A percentile compares a stretch with the other conserved stretches of the same genome.
Evolutionary conservation across 2,888 invertebrate species (phyloP).

Genomic region (Desoria tigrina): DNA sequence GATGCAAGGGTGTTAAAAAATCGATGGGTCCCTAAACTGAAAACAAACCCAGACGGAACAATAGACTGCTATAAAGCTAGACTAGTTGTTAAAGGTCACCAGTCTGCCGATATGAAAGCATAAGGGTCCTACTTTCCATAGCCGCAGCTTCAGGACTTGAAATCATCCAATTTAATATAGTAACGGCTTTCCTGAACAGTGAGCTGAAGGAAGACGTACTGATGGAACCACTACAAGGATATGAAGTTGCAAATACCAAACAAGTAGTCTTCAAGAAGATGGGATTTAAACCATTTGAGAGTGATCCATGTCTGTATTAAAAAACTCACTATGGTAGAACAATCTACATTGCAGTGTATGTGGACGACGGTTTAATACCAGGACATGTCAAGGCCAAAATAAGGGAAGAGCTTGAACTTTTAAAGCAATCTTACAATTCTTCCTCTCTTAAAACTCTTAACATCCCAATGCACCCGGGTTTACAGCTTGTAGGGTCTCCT

Average conservation of each 20-base stretch:
- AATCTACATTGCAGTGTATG: constrained; percentile 42
- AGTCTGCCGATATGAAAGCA: constrained; percentile 23
- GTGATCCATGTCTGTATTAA: constrained; percentile 34
- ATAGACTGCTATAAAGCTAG: constrained; percentile 24
- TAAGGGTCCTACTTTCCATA: constrained; percentile 13
- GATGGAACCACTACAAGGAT: constrained; percentile 22
- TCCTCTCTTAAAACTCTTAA: constrained; percentile 14
- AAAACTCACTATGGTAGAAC: constrained; percentile 1
- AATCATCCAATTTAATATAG: constrained; percentile 24
- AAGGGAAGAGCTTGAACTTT: neutral
- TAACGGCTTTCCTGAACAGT: too few species aligned
- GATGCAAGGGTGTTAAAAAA: constrained; percentile 15
- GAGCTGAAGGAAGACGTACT: constrained; percentile 23
- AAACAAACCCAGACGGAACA: constrained; percentile 19
- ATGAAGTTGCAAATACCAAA: neutral
- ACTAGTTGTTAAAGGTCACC: constrained; percentile 23
- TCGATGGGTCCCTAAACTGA: constrained; percentile 25
- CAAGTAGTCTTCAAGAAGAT: too few species aligned
- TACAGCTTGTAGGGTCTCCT: neutral
- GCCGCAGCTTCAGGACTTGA: constrained; percentile 16
- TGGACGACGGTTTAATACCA: constrained; percentile 43
- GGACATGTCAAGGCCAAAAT: neutral
- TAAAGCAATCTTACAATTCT: constrained; percentile 14
- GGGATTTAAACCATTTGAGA: constrained; percentile 23
- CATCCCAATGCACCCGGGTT: constrained; percentile 26